A percentile compares a stretch with the other conserved stretches of the same genome.
Conservation (phyloP, 1,140 invertebrate species). For the Sarcophaga peregrina region DNA sequence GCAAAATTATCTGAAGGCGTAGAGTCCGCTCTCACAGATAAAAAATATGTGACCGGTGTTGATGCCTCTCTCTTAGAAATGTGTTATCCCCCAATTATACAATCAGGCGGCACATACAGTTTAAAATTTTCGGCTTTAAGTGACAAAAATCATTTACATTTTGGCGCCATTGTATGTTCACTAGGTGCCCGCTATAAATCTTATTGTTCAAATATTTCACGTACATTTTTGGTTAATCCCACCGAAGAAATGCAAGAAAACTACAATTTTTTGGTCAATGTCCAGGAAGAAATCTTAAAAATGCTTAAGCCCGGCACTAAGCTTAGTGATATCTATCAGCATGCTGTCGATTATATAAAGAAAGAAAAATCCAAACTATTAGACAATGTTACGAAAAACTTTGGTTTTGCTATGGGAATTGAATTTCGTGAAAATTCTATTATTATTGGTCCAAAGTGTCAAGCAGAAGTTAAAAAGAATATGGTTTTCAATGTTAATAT, state of each 20-base stretch:
- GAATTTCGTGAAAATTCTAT: slow-evolving; percentile 97
- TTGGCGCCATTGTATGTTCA: slow-evolving; percentile 95
- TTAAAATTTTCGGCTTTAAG: slow-evolving; percentile 96
- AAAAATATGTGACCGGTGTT: slow-evolving; percentile 92
- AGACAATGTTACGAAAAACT: slow-evolving; percentile 93
- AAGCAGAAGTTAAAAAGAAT: slow-evolving; percentile 84
- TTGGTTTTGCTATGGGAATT: slow-evolving; percentile 97
- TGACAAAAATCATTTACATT: slow-evolving; percentile 94
- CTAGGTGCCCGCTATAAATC: slow-evolving; percentile 95
- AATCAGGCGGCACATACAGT: slow-evolving; percentile 96
- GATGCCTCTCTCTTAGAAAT: slow-evolving; percentile 92
- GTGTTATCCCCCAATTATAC: slow-evolving; percentile 98
- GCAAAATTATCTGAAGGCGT: slow-evolving; percentile 94
- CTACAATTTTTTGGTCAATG: slow-evolving; percentile 91
- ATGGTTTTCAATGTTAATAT: slow-evolving; percentile 98
- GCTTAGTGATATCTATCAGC: slow-evolving; percentile 90
- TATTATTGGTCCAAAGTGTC: slow-evolving; percentile 91
- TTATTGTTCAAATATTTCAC: slow-evolving; percentile 98
- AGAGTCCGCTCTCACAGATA: slow-evolving; percentile 89
- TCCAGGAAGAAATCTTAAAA: slow-evolving; percentile 94
- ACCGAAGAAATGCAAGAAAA: slow-evolving; percentile 83
- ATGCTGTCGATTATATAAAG: slow-evolving; percentile 84
- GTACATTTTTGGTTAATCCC: slow-evolving; percentile 98
- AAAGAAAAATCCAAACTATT: slow-evolving; percentile 87
- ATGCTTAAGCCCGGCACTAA: slow-evolving; percentile 85